phyloP scores from a whole-genome alignment of 2,797 vertebrate species.

The Lagodon rhomboides region DNA sequence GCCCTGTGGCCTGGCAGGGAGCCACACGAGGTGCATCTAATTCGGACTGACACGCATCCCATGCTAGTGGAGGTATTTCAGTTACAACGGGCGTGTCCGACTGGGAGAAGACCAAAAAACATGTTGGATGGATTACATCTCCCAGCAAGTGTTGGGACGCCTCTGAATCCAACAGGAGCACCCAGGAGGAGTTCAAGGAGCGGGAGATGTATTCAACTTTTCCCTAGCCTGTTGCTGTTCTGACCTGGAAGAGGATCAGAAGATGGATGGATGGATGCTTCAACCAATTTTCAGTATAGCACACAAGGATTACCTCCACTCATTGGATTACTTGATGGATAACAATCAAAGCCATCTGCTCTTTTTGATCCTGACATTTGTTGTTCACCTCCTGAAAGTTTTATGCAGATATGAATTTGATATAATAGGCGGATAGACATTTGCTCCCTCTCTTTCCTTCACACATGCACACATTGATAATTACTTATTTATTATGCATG shows the following conservation, averaged over 20 bases:
- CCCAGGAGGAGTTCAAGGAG: background rate
- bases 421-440: background rate
- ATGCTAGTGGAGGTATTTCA: constrained; percentile 26
- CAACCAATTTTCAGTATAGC: background rate
- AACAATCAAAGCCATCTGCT: too few species aligned
- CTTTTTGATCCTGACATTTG: background rate
- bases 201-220: background rate
- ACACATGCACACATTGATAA: constrained; percentile 11
- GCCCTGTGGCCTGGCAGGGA: background rate
- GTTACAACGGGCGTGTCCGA: background rate
- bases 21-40: background rate
- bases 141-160: background rate
- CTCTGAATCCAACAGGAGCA: constrained; percentile 3
- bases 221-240: background rate
- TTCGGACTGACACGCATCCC: background rate
- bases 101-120: background rate
- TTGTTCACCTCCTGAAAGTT: background rate
- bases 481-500: constrained; percentile 21
- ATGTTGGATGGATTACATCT: constrained; percentile 9
- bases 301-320: background rate
- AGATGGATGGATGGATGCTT: background rate
- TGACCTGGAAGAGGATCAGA: background rate
- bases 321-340: background rate
- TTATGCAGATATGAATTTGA: background rate
- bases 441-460: background rate